Evolutionary conservation across 2,113 vertebrate genomes (phyloP).

Genomic region (Meriones unguiculatus): DNA sequence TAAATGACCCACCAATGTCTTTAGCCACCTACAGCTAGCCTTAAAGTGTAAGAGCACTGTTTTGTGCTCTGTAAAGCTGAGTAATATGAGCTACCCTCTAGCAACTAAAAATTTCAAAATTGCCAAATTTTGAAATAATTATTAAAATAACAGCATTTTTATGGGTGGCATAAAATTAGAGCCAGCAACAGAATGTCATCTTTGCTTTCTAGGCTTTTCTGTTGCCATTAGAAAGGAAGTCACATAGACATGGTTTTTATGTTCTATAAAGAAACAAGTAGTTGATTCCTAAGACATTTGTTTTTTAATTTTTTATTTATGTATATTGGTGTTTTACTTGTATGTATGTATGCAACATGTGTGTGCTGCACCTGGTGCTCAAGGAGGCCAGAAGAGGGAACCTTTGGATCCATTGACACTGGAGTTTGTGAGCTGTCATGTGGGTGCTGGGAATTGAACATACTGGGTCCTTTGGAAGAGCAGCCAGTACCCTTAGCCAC

Average conservation of each 20-base stretch:
- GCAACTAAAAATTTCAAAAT: slow-evolving; percentile 37
- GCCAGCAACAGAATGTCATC: slow-evolving; percentile 19
- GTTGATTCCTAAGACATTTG: slow-evolving; percentile 16
- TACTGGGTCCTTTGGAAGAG: neutral
- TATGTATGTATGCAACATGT: neutral
- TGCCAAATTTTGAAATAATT: slow-evolving; percentile 53
- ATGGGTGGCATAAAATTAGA: slow-evolving; percentile 46
- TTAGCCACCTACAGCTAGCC: neutral
- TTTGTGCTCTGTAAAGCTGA: neutral
- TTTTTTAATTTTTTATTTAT: neutral
- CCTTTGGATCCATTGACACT: neutral
- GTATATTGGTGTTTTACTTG: neutral
- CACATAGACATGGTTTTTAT: slow-evolving; percentile 36
- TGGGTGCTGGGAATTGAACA: neutral
- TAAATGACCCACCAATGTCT: neutral
- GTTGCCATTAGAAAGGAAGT: neutral
- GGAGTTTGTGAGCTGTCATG: neutral
- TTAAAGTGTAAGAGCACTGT: neutral
- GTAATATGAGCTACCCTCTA: slow-evolving; percentile 44
- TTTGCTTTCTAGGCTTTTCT: slow-evolving; percentile 46
- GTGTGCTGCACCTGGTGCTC: neutral
- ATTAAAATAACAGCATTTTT: neutral
- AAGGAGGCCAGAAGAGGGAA: neutral
- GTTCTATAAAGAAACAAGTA: slow-evolving; percentile 43
- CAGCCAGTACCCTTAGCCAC: neutral